Base-by-base conservation (phyloP, 2,113 vertebrate genomes). In the Melanerpes formicivorus region DNA sequence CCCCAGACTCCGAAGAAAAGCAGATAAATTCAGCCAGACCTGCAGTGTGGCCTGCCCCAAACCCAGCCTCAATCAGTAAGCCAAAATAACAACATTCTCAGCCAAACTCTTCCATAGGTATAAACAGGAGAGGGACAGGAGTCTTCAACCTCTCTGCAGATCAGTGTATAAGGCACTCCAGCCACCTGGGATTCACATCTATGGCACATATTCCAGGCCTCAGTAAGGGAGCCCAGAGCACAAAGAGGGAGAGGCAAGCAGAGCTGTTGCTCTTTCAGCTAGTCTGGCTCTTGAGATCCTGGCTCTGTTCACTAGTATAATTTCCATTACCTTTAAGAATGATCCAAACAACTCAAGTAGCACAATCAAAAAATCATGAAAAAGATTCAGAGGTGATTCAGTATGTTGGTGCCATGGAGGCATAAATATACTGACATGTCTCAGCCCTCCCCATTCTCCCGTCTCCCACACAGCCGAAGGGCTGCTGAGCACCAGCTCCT, bases 251-350 rank as follows among this genome's bases (percentile, higher is more conserved):
- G 55, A 76, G 64, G 78, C 25, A 63, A 81, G 52, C 23, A 70
- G 72, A 75, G n/a, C 21, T 69, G 2, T 21, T 88, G 70, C 74
- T 83, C 56, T 62, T 70, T 84, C 52, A 80, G 69, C 65, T 72
- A 5, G 58, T 65, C 69, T 40, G 64, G 30, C 46, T 93, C 42
- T 46, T 59, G 32, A 71, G 79, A 48, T 71, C 56, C 56, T 83
- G 72, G 48, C 48, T 77, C 75, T 87, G 56, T 26, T 92, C 30
- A 62, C 37, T 48, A 67, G 3, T 3, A 25, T 34, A 71, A 93
- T 71, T 94, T 83, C 44, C 29, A 75, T 90, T 44, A 78, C 81
- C 84, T 83, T 90, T 72, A 91, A 93, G 79, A 94, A 90, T 0
- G 0, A 62, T 80, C 40, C 69, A 80, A 85, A 90, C 29, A 58